Percentiles rank a stretch among this genome's conserved stretches.
Evolutionary conservation across 2,797 vertebrate genomes (phyloP).

Genomic region (Champsocephalus esox): DNA sequence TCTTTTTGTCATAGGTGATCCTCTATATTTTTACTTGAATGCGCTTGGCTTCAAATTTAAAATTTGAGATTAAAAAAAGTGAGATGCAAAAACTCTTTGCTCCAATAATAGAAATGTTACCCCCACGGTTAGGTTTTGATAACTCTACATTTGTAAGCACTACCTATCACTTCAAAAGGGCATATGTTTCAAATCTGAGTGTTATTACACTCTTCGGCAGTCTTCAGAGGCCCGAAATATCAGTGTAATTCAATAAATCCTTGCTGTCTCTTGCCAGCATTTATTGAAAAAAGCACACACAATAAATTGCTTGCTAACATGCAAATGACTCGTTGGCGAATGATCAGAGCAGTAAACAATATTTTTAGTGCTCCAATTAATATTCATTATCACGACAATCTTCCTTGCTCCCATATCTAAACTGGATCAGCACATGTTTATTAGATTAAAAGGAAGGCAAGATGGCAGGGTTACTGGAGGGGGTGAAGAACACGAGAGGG

Average conservation of each 20-base stretch:
- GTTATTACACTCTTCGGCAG: slow-evolving; percentile 55
- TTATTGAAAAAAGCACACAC: slow-evolving; percentile 71
- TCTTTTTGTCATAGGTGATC: slow-evolving; percentile 8
- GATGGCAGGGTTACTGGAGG: slow-evolving; percentile 51
- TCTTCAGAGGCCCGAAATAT: slow-evolving; percentile 62
- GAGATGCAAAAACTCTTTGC: slow-evolving; percentile 15
- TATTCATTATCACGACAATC: slow-evolving; percentile 75
- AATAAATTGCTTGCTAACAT: slow-evolving; percentile 74
- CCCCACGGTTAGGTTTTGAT: slow-evolving; percentile 34
- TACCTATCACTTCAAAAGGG: slow-evolving; percentile 42
- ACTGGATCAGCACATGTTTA: slow-evolving; percentile 72
- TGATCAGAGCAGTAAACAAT: slow-evolving; percentile 72
- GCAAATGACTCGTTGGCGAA: slow-evolving; percentile 74
- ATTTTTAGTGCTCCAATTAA: slow-evolving; percentile 77
- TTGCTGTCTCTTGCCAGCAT: slow-evolving; percentile 65
- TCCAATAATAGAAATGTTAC: slow-evolving; percentile 24
- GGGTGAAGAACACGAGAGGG: slow-evolving; percentile 53
- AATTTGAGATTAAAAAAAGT: slow-evolving; percentile 14
- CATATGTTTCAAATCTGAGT: slow-evolving; percentile 53
- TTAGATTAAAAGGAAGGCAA: slow-evolving; percentile 71
- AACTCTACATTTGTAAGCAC: slow-evolving; percentile 46
- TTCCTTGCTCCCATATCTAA: slow-evolving; percentile 68
- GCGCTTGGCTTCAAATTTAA: slow-evolving; percentile 1
- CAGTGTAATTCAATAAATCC: slow-evolving; percentile 71
- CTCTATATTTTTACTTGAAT: slow-evolving; percentile 14